phyloP scores from a whole-genome alignment of 1,140 invertebrate genomes.

The Octopus bimaculoides region DNA sequence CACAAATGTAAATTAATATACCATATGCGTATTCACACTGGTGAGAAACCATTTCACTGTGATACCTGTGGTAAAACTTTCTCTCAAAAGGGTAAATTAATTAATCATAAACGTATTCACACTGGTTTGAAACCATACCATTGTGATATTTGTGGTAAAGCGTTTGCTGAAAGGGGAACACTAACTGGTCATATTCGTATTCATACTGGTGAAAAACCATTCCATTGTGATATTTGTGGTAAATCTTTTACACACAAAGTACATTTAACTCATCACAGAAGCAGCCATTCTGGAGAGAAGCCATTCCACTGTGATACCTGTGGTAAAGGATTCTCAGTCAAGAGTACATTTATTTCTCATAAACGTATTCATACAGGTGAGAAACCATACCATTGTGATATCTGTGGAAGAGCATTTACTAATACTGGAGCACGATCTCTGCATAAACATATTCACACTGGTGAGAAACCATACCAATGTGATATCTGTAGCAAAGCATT shows the following conservation, averaged over 20 bases:
- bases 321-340: conserved; percentile 16
- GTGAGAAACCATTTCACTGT: no score
- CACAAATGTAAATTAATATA: no score
- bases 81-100: no score
- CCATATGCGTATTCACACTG: no score
- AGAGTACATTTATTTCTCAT: conserved; percentile 21
- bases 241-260: conserved; percentile 44
- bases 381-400: conserved; percentile 23
- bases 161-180: conserved; percentile 18
- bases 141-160: conserved; percentile 20
- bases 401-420: conserved; percentile 19
- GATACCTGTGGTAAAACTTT: no score
- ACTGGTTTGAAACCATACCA: conserved; percentile 19
- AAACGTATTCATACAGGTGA: conserved; percentile 18
- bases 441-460: neutral
- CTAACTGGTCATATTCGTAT: conserved; percentile 28
- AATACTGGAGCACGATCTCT: no score
- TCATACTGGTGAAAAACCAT: conserved; percentile 85
- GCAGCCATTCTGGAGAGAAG: conserved; percentile 79
- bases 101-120: conserved; percentile 15
- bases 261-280: conserved; percentile 63
- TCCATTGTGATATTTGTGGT: conserved; percentile 83
- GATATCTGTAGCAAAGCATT: neutral
- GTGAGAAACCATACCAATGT: neutral
- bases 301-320: conserved; percentile 62